Base-by-base conservation (phyloP, 2,113 vertebrate genomes). In the Syrmaticus mikado region DNA sequence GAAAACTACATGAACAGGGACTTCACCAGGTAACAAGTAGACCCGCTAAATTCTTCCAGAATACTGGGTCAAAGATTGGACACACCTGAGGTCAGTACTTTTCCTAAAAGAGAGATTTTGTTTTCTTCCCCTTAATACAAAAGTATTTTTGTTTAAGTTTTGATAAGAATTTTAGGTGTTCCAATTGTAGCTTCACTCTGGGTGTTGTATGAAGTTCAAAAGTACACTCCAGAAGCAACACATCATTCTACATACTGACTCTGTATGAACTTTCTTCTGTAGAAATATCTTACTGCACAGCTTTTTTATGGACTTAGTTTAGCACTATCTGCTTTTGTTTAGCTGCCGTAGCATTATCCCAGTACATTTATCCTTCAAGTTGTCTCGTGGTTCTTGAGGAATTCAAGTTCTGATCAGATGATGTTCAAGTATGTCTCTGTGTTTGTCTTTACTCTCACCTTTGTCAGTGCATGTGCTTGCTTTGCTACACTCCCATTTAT, bases 1-100 rank as follows among this genome's bases (percentile, higher is more conserved):
- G 9, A 6, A 48, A 81, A 45, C 8, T 4, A 8, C 21, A 15
- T 72, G 8, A 11, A 15, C 8, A 2, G 46, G 25, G 10, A 46
- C 19, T 83, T 87, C 55, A 41, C 32, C n/a, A 74, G 43, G 18
- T 36, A 38, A 45, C 1, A 1, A 12, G 9, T 66, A 25, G n/a
- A 16, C n/a, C 45, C 11, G 45, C 32, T 19, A 67, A 27, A 38
- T 85, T 77, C 15, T 87, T 8, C 62, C 22, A 34, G 32, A 2
- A 1, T 61, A 16, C 21, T 55, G 17, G 10, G 9, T 78, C 34
- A 38, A 80, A 57, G 41, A 38, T 3, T 20, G 40, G 30, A 32
- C 6, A 3, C 32, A 8, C 13, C 22, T 85, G 15, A 46, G 13
- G 70, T 11, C 0, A 2, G 7, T 3, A 64, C 3, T 53, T 6